These are phyloP conservation scores for Isurus oxyrinchus DNA, from an alignment of 2,113 vertebrate species.

Conservation along the genomic window DNA sequence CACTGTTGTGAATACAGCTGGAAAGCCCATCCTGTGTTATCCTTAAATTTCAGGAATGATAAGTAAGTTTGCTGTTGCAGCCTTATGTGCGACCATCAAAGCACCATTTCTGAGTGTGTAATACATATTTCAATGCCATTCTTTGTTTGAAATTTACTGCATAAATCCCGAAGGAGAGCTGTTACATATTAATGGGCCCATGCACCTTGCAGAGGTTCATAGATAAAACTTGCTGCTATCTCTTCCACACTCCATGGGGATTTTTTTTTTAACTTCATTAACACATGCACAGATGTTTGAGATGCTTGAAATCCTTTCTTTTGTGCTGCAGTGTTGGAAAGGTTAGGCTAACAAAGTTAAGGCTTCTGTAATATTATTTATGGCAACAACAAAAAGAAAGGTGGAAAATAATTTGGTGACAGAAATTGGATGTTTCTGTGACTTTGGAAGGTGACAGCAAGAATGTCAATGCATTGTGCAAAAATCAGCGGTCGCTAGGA, in stretches of 20 bases:
- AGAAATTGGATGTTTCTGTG: background rate
- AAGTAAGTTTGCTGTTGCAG: background rate
- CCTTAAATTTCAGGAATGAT: background rate
- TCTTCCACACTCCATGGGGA: background rate
- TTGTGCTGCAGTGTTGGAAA: background rate
- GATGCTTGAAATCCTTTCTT: background rate
- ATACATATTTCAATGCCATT: conserved; percentile 16
- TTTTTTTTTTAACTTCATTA: background rate
- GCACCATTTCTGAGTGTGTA: background rate
- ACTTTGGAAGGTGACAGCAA: background rate
- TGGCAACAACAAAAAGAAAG: background rate
- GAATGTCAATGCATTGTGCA: background rate
- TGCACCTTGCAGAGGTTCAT: conserved; percentile 28
- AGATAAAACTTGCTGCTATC: conserved; percentile 9
- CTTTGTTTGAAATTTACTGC: conserved; percentile 35
- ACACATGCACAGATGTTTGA: background rate
- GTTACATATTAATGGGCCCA: conserved; percentile 37
- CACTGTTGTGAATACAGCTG: background rate
- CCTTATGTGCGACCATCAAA: background rate
- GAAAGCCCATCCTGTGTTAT: background rate
- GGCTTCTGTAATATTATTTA: conserved; percentile 10
- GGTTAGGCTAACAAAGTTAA: background rate
- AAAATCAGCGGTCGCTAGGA: background rate
- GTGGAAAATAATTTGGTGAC: background rate
- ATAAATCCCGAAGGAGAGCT: background rate